A percentile compares a stretch with the other conserved stretches of the same genome.
These are phyloP conservation scores for Bombus balteatus DNA, from an alignment of 1,140 invertebrate genomes.

Conservation along the genomic window DNA sequence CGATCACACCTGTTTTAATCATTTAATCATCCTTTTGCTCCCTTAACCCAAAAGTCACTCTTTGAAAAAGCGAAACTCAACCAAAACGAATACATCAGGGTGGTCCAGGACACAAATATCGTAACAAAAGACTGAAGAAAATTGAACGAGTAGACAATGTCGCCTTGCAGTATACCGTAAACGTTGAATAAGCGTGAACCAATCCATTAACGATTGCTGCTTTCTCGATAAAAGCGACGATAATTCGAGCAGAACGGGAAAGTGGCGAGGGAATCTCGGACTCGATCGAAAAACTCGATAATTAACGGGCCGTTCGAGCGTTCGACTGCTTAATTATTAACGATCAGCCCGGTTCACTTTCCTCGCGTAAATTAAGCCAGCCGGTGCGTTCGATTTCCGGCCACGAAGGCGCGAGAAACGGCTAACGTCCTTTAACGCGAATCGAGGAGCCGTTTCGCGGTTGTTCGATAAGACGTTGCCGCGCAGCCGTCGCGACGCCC, in stretches of 20 bases:
- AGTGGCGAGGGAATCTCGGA: slow-evolving; percentile 11
- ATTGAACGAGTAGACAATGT: not conserved
- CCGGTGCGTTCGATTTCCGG: slow-evolving; percentile 3
- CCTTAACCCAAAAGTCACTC: no score
- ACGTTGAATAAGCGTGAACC: slow-evolving; percentile 1
- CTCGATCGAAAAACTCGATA: slow-evolving; percentile 3
- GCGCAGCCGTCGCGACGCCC: not conserved
- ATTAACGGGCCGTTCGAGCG: slow-evolving; percentile 21
- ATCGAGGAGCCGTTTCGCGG: not conserved
- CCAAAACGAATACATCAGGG: not conserved
- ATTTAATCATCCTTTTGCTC: not conserved
- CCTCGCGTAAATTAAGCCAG: slow-evolving; percentile 23
- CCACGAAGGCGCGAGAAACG: not conserved
- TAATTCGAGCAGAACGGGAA: slow-evolving; percentile 20
- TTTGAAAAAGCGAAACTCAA: no score
- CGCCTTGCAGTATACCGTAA: not conserved
- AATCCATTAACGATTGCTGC: not conserved
- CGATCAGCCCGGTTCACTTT: slow-evolving; percentile 8
- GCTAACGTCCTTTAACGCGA: not conserved
- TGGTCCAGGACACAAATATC: no score
- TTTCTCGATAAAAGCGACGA: slow-evolving; percentile 33
- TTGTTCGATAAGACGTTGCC: not conserved
- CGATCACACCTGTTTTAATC: not conserved
- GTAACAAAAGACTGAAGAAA: no score
- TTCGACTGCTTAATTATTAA: slow-evolving; percentile 32